phyloP scores from a whole-genome alignment of 2,888 invertebrate species.

The Nomada flava region DNA sequence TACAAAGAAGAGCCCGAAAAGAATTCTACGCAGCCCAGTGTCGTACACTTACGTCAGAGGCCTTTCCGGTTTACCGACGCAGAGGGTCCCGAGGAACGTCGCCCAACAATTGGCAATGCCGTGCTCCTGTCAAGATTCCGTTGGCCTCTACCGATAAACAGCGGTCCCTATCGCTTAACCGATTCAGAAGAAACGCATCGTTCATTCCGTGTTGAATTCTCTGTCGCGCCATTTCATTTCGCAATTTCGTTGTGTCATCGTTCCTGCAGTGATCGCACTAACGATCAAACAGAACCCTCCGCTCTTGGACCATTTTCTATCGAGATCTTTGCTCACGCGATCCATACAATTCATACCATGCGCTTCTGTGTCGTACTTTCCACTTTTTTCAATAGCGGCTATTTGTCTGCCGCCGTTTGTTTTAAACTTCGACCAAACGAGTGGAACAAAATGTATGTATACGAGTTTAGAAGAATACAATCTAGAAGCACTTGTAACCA shows the following conservation, averaged over 20 bases:
- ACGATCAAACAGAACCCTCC: not conserved
- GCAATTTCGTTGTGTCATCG: not conserved
- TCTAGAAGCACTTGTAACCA: not conserved
- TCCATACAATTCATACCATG: not conserved
- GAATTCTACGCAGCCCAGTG: slow-evolving; percentile 91
- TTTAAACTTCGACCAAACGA: slow-evolving; percentile 34
- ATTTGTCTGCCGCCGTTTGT: not conserved
- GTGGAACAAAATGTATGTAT: slow-evolving; percentile 23
- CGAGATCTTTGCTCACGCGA: not conserved
- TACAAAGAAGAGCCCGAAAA: slow-evolving; percentile 86
- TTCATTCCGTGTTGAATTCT: not conserved
- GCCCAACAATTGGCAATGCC: slow-evolving; percentile 71
- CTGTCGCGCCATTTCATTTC: not conserved
- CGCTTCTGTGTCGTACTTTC: slow-evolving; percentile 1
- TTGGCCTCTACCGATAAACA: slow-evolving; percentile 73
- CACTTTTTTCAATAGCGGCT: slow-evolving; percentile 7
- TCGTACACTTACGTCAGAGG: slow-evolving; percentile 93
- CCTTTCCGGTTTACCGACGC: slow-evolving; percentile 92
- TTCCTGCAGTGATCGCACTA: not conserved
- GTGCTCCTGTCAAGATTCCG: slow-evolving; percentile 72
- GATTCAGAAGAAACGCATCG: not conserved
- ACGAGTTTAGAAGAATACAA: slow-evolving; percentile 11
- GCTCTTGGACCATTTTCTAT: slow-evolving; percentile 20
- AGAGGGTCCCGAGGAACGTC: slow-evolving; percentile 89
- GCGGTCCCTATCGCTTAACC: not conserved